Percentiles rank a stretch among this genome's conserved stretches.
These are phyloP conservation scores for Rhopalosiphum nymphaeae DNA, from an alignment of 2,888 invertebrate species.

Conservation along the genomic window DNA sequence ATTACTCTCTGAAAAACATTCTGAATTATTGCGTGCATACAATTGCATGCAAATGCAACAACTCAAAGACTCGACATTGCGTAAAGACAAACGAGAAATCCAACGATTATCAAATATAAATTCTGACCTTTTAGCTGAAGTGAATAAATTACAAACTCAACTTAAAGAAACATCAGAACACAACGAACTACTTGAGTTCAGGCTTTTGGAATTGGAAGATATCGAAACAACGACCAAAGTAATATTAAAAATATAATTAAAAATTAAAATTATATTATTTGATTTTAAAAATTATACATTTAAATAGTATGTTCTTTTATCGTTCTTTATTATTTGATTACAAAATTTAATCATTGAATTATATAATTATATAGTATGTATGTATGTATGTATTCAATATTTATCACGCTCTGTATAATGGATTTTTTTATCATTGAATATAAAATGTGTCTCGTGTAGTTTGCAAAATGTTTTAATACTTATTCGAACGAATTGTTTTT, in stretches of 20 bases:
- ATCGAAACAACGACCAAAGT: slow-evolving; percentile 60
- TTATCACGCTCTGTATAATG: background rate
- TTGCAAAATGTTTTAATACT: slow-evolving; percentile 3
- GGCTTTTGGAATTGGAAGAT: slow-evolving; percentile 83
- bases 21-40: slow-evolving; percentile 67
- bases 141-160: slow-evolving; percentile 75
- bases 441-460: background rate
- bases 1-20: slow-evolving; percentile 68
- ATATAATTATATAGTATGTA: background rate
- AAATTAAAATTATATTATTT: background rate
- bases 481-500: slow-evolving; percentile 34
- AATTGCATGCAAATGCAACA: slow-evolving; percentile 67
- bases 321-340: background rate
- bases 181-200: slow-evolving; percentile 84
- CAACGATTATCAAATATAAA: slow-evolving; percentile 59
- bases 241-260: background rate
- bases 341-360: background rate
- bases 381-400: background rate
- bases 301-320: background rate
- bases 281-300: background rate
- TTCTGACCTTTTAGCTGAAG: slow-evolving; percentile 66
- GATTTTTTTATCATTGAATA: slow-evolving; percentile 3
- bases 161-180: slow-evolving; percentile 82
- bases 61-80: slow-evolving; percentile 66
- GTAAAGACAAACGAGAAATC: slow-evolving; percentile 65